These are phyloP conservation scores for Periphyllus acericola DNA, from an alignment of 2,888 invertebrate species.

Conservation along the genomic window DNA sequence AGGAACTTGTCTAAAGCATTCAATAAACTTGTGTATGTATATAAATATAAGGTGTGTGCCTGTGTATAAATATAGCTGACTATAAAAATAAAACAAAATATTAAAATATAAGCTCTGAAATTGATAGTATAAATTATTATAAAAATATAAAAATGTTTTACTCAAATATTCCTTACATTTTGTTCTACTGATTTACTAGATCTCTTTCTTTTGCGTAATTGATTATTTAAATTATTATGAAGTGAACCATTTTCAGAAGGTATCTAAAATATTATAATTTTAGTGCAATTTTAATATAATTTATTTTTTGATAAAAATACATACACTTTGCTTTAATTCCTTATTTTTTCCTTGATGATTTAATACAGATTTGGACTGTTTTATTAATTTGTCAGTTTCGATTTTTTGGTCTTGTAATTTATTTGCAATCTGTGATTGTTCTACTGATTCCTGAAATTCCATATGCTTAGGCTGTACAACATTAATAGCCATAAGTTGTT, in stretches of 20 bases:
- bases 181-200: not conserved
- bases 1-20: no score
- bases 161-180: not conserved
- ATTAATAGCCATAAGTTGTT: not conserved
- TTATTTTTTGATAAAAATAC: not conserved
- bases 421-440: not conserved
- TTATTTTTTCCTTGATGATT: not conserved
- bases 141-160: not conserved
- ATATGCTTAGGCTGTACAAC: not conserved
- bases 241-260: not conserved
- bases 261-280: not conserved
- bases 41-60: no score
- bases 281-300: no score
- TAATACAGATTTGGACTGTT: not conserved
- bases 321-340: not conserved
- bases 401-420: constrained; percentile 14
- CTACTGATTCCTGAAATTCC: not conserved
- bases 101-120: not conserved
- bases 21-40: no score
- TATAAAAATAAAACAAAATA: not conserved
- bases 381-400: not conserved
- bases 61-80: no score
- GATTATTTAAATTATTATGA: not conserved
- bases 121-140: not conserved
- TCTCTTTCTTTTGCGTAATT: constrained; percentile 22